Evolutionary conservation across 2,888 invertebrate species (phyloP).

Genomic region (Mythimna ferrago): DNA sequence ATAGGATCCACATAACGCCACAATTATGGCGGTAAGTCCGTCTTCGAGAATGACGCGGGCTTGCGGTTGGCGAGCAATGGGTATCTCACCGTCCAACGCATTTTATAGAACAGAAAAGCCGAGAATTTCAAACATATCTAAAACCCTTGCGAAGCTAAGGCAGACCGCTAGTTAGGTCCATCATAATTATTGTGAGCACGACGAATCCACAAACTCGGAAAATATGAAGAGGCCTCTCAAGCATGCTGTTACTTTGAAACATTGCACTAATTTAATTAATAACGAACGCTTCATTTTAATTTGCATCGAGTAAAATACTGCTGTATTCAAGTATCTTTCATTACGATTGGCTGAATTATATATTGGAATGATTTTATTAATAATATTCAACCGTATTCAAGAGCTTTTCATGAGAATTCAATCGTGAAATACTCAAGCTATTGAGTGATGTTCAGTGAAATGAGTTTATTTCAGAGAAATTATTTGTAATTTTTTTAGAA

Average conservation of each 20-base stretch:
- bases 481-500: constrained; percentile 1
- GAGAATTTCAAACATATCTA: too few species aligned
- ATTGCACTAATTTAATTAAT: constrained; percentile 38
- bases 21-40: too few species aligned
- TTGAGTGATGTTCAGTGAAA: constrained; percentile 8
- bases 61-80: too few species aligned
- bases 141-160: too few species aligned
- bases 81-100: too few species aligned
- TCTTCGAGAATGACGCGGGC: too few species aligned
- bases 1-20: too few species aligned
- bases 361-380: constrained; percentile 23
- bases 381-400: constrained; percentile 14
- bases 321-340: constrained; percentile 21
- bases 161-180: too few species aligned
- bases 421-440: constrained; percentile 17
- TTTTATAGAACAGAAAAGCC: too few species aligned
- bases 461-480: not conserved
- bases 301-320: constrained; percentile 20
- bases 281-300: constrained; percentile 19
- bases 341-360: constrained; percentile 34
- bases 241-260: constrained; percentile 24
- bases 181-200: not conserved
- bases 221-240: constrained; percentile 5
- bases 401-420: constrained; percentile 38
- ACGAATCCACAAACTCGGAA: not conserved